Evolutionary conservation across 2,888 invertebrate species (phyloP).

Genomic region (Lochmaea capreae): DNA sequence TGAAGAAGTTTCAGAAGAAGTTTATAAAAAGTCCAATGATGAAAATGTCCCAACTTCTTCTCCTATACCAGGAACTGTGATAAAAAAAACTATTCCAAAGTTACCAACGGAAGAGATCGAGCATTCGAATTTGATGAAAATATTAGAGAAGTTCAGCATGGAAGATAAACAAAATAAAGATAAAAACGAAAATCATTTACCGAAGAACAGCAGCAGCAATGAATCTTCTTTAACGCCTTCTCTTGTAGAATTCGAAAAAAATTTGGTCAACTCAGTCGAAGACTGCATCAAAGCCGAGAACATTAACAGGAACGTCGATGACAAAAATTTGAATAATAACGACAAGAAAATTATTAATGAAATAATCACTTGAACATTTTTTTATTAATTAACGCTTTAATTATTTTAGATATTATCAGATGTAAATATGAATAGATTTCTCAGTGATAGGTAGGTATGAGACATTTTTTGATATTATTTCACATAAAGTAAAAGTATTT

Average conservation of each 20-base stretch:
- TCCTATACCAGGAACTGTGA: slow-evolving; percentile 45
- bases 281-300: slow-evolving; percentile 56
- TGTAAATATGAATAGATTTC: background rate
- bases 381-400: background rate
- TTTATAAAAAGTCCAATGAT: slow-evolving; percentile 39
- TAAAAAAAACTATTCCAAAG: slow-evolving; percentile 27
- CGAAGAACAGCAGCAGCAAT: slow-evolving; percentile 35
- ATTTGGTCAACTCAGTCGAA: slow-evolving; percentile 48
- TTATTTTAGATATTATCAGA: background rate
- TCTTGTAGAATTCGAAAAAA: slow-evolving; percentile 52
- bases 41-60: slow-evolving; percentile 55
- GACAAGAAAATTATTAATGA: slow-evolving; percentile 24
- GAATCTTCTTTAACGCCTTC: slow-evolving; percentile 50
- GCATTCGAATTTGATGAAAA: slow-evolving; percentile 62
- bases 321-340: slow-evolving; percentile 34
- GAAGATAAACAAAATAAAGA: slow-evolving; percentile 50
- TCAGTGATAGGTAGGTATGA: background rate
- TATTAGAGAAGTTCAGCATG: slow-evolving; percentile 61
- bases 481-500: background rate
- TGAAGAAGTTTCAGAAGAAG: slow-evolving; percentile 50
- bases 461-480: background rate
- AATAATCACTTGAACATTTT: slow-evolving; percentile 26
- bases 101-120: slow-evolving; percentile 56
- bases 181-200: slow-evolving; percentile 31
- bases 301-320: slow-evolving; percentile 38